Conservation (phyloP, 2,113 vertebrate species). For the Ibidorhyncha struthersii region DNA sequence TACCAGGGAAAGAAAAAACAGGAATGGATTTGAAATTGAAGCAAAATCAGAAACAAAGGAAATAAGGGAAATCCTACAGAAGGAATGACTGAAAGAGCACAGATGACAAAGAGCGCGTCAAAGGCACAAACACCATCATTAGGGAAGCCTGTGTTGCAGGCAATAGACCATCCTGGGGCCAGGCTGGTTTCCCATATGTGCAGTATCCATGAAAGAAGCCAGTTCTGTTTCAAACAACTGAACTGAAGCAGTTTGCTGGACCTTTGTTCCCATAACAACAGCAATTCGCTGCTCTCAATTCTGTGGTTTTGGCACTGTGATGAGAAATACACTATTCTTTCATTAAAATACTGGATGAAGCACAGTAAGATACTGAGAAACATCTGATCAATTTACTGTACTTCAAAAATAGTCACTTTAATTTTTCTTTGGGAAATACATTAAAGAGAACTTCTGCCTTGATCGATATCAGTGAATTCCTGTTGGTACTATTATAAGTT, state of each 20-base stretch:
- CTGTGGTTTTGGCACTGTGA: background rate
- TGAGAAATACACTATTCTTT: background rate
- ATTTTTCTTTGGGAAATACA: background rate
- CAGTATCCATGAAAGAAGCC: background rate
- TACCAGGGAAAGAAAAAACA: background rate
- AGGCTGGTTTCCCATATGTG: background rate
- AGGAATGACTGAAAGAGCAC: background rate
- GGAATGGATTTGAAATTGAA: background rate
- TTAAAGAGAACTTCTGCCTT: background rate
- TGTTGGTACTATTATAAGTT: background rate
- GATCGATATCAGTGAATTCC: background rate
- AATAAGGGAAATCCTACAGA: background rate
- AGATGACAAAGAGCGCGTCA: background rate
- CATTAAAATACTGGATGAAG: background rate
- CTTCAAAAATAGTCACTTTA: background rate
- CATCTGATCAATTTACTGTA: background rate
- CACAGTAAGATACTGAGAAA: background rate
- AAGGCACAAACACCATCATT: background rate
- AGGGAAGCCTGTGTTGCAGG: background rate
- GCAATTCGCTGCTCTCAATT: background rate
- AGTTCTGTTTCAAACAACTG: background rate
- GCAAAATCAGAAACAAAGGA: background rate
- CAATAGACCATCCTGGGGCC: background rate
- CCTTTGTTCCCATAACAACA: slow-evolving; percentile 37
- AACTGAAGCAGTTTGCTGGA: background rate